Evolutionary conservation across 2,797 vertebrate species (phyloP), one percentile per base, ranked within the genome.

Genomic region (Phrynocephalus forsythii): DNA sequence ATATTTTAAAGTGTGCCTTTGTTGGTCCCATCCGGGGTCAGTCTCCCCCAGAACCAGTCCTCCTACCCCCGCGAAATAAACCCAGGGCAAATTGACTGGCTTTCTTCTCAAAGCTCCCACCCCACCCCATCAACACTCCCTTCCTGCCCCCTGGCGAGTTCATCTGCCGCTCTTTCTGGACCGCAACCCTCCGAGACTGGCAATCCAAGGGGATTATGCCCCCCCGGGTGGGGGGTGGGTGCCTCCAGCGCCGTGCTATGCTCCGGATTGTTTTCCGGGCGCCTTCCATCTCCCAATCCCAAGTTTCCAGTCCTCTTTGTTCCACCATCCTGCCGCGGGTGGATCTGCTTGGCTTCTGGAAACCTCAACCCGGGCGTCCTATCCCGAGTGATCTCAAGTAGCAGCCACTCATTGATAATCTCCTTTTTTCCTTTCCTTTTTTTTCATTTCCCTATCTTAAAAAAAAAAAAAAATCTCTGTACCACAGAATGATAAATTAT

Each of bases 221-320:
- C 38, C 38, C 38, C 33, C 33, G 38, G 38, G 38, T 16, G 69
- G 38, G 26, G 24, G 69, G 6, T 28, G n/a, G 69, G 69, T 24
- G 48, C 56, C 56, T 52, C 50, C 77, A 18, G 63, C n/a, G 13
- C 48, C n/a, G 50, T 38, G 1, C 78, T 18, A 1, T 56, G 16
- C 11, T 11, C 22, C 50, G 4, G 9, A 6, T 4, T 72, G n/a
- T 20, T 83, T 26, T 72, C 20, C 38, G 69, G n/a, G 56, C 15
- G 56, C 22, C 5, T 72, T 15, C 56, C 50, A 13, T 3, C 11
- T 3, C 26, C n/a, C 6, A 44, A 50, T 18, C 8, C 30, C 75
- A 68, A 78, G 84, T 85, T 78, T 33, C 75, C 1, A 85, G 84
- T 26, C 84, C 73, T 26, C 30, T n/a, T 5, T n/a, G 75, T 30